Conservation (phyloP, 2,113 vertebrate species). For the Sardina pilchardus region DNA sequence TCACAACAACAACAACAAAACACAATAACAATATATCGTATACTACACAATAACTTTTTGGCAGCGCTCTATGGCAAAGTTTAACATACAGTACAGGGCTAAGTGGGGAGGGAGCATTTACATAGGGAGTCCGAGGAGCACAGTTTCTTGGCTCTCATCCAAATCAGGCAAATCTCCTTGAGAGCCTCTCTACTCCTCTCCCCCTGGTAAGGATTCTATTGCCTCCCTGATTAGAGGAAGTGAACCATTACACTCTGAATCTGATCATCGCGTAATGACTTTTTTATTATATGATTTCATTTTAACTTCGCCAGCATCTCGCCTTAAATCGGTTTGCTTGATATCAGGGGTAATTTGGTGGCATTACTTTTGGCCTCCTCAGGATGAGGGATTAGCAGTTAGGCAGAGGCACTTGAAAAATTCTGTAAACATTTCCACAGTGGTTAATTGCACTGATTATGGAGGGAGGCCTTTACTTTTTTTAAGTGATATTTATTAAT, state of each 20-base stretch:
- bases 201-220: not conserved
- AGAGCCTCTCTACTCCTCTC: not conserved
- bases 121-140: not conserved
- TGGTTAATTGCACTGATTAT: not conserved
- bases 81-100: not conserved
- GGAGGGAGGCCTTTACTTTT: not conserved
- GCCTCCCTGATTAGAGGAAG: not conserved
- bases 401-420: not conserved
- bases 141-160: not conserved
- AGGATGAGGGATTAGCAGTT: not conserved
- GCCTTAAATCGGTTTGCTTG: not conserved
- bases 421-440: not conserved
- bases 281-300: conserved; percentile 20
- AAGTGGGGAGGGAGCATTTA: not conserved
- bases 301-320: not conserved
- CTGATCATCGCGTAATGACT: conserved; percentile 2
- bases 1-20: no score
- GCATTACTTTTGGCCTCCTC: not conserved
- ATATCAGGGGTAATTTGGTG: conserved; percentile 3
- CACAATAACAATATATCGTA: no score
- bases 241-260: conserved; percentile 16
- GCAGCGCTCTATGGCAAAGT: not conserved
- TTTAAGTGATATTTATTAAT: not conserved
- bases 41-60: not conserved
- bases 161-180: conserved; percentile 5